Percentiles rank a stretch among this genome's conserved stretches.
Conservation (phyloP, 2,113 vertebrate genomes). For the Butorides virescens region DNA sequence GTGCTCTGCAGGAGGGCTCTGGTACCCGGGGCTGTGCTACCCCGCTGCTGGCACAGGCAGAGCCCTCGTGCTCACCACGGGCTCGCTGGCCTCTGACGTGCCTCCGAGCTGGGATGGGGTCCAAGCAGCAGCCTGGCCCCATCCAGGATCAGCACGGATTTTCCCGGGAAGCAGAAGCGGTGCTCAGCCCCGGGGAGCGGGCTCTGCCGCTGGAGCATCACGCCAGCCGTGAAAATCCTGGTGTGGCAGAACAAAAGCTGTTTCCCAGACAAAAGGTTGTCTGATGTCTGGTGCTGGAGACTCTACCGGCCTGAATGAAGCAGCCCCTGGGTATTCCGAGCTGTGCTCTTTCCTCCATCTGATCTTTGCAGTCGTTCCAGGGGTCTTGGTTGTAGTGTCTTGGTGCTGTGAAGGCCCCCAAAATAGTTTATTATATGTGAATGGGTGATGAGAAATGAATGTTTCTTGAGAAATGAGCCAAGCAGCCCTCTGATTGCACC, state of each 20-base stretch:
- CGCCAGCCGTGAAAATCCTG: not conserved
- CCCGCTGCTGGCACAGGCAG: not conserved
- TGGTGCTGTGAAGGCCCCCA: rapidly evolving
- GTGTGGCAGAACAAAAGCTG: not conserved
- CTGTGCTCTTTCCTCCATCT: not conserved
- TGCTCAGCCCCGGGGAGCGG: not conserved
- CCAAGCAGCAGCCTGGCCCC: not conserved
- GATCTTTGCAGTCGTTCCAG: not conserved
- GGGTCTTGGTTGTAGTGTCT: not conserved
- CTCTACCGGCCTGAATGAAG: not conserved
- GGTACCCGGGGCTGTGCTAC: not conserved
- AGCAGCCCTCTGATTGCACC: not conserved
- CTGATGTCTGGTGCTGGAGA: not conserved
- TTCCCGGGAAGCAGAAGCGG: not conserved
- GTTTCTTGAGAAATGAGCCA: not conserved
- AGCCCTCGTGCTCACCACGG: rapidly evolving
- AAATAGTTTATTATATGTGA: not conserved
- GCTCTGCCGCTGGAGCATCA: not conserved
- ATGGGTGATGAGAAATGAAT: not conserved
- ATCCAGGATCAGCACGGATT: not conserved
- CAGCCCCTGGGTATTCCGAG: not conserved
- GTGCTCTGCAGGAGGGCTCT: not conserved
- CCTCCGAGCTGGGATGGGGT: not conserved
- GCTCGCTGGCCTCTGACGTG: not conserved
- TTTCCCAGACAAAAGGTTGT: not conserved